phyloP scores from a whole-genome alignment of 2,797 vertebrate genomes.

The Mionectes olivaceus region DNA sequence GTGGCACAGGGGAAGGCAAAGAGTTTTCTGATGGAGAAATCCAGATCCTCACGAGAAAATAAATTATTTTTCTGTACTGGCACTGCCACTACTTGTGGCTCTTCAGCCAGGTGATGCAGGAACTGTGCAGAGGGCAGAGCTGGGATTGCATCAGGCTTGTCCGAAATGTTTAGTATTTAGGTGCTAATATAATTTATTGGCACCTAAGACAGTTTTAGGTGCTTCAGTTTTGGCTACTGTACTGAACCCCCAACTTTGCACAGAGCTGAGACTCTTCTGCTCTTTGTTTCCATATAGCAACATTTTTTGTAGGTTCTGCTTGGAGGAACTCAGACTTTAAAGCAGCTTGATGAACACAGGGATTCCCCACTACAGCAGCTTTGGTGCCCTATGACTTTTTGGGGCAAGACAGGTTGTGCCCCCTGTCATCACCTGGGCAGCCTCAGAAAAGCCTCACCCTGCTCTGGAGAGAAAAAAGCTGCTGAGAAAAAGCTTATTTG shows the following conservation, averaged over 20 bases:
- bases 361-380: rapidly evolving
- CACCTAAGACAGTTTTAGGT: too few species aligned
- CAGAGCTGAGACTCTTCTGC: too few species aligned
- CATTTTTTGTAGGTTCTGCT: too few species aligned
- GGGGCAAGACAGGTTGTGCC: too few species aligned
- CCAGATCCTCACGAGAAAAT: background rate
- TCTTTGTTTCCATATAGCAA: too few species aligned
- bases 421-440: background rate
- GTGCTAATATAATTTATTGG: too few species aligned
- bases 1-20: background rate
- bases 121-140: background rate
- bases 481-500: background rate
- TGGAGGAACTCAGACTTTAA: too few species aligned
- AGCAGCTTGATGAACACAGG: too few species aligned
- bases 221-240: too few species aligned
- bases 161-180: background rate
- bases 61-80: background rate
- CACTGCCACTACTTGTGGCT: background rate
- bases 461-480: background rate
- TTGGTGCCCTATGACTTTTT: background rate
- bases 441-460: background rate
- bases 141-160: background rate
- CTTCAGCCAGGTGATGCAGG: background rate
- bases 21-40: background rate
- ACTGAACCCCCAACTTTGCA: too few species aligned